These are phyloP conservation scores for Nyctereutes procyonoides DNA, from an alignment of 2,113 vertebrate genomes.

Conservation along the genomic window DNA sequence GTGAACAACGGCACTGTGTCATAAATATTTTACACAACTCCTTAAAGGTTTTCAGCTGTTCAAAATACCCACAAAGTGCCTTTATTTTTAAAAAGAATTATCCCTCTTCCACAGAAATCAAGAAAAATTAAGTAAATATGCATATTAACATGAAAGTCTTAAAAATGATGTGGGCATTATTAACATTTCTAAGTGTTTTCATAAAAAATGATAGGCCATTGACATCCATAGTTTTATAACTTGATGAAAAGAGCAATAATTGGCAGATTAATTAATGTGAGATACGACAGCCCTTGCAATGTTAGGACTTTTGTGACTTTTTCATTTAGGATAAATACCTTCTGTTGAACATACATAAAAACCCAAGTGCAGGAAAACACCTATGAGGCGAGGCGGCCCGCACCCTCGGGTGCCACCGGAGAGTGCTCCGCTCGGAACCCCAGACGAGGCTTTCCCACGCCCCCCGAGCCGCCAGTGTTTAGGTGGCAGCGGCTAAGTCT, in stretches of 20 bases:
- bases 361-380: background rate
- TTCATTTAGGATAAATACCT: background rate
- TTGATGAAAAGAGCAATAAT: background rate
- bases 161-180: background rate
- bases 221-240: background rate
- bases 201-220: background rate
- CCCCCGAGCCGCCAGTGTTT: too few species aligned
- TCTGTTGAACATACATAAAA: background rate
- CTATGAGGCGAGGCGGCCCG: background rate
- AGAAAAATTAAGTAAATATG: background rate
- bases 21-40: constrained; percentile 23
- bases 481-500: too few species aligned
- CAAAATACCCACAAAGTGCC: background rate
- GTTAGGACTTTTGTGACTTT: background rate
- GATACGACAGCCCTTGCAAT: background rate
- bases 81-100: background rate
- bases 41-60: background rate
- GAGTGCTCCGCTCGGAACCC: constrained; percentile 10
- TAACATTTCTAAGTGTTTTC: background rate
- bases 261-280: background rate
- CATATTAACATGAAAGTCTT: background rate
- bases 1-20: background rate
- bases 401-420: background rate
- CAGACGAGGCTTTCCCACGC: background rate
- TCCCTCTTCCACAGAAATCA: background rate